phyloP scores from a whole-genome alignment of 2,797 vertebrate species.

The Caiman crocodilus region DNA sequence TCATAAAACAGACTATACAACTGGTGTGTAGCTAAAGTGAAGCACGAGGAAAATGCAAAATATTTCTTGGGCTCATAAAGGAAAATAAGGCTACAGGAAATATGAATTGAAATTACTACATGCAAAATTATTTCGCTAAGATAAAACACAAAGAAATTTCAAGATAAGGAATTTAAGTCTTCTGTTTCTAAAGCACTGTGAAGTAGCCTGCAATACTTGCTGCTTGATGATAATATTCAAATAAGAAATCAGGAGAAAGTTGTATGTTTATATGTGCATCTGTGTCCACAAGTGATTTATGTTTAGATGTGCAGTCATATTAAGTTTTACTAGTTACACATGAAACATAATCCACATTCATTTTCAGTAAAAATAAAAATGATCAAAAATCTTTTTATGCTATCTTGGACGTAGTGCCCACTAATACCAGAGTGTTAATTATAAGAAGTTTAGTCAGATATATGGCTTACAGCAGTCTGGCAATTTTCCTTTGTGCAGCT shows the following conservation, averaged over 20 bases:
- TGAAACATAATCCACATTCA: background rate
- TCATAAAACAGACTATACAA: background rate
- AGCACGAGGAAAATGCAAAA: background rate
- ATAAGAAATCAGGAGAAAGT: background rate
- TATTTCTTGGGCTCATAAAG: background rate
- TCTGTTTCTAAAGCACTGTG: background rate
- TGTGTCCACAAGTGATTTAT: background rate
- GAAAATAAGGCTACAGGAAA: background rate
- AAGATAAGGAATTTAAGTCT: background rate
- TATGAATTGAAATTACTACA: background rate
- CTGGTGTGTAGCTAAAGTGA: background rate
- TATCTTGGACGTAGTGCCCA: background rate
- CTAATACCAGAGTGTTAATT: background rate
- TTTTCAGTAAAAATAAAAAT: background rate
- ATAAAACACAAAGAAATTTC: fast-evolving
- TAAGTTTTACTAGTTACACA: background rate
- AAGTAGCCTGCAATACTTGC: background rate
- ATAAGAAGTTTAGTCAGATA: background rate
- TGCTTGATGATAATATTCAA: background rate
- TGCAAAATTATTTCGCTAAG: background rate
- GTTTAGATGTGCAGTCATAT: background rate
- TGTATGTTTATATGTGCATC: background rate
- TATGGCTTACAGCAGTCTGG: background rate
- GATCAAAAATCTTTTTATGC: background rate
- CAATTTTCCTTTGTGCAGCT: slow-evolving; percentile 5